Base-by-base conservation (phyloP, 2,888 invertebrate species). In the Caenorhabditis wallacei region DNA sequence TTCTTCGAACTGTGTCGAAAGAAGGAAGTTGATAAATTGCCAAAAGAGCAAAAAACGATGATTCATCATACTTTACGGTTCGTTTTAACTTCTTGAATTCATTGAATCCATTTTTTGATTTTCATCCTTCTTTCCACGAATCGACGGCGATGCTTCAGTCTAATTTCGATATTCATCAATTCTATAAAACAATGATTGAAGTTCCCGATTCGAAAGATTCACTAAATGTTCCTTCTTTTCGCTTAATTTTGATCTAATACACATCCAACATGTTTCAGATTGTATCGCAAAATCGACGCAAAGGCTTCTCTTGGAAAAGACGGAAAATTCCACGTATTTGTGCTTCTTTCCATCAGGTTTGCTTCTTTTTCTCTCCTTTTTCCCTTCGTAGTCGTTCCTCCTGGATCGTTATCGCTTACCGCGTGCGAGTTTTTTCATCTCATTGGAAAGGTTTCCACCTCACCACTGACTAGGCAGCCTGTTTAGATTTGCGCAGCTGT, bases 251-350 rank as follows among this genome's bases (percentile, higher is more conserved):
- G 26, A 71, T 51, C 61, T 4, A 56, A 30, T 5, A 22, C 37
- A 16, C 22, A 46, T 37, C 48, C 22, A 24, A 11, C 22, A 35
- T 46, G 13, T 79, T 79, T 37, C 70, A 79, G 82, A 79, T 74
- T 83, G 30, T 80, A 80, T 66, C 51, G 95, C 90, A 96, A 96
- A 93, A 96, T 98, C 84, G 95, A 95, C 63, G 95, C 95, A 0
- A 96, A 96, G 71, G 95, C 95, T 90, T 94, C 95, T n/a, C 94
- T 97, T 24, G 99, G 98, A 70, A 98, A 98, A 93, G 98, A 99
- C 93, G 98, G 97, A 64, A 97, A 97, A 93, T 98, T 99, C 92
- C 98, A 98, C 93, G 94, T 98, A 48, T 97, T 98, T 92, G 95
- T 98, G 88, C 97, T 98, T 92, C 94, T 98, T 40, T 96, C 96